Base-by-base conservation (phyloP, 2,888 invertebrate genomes). In the Ariolimax columbianus region DNA sequence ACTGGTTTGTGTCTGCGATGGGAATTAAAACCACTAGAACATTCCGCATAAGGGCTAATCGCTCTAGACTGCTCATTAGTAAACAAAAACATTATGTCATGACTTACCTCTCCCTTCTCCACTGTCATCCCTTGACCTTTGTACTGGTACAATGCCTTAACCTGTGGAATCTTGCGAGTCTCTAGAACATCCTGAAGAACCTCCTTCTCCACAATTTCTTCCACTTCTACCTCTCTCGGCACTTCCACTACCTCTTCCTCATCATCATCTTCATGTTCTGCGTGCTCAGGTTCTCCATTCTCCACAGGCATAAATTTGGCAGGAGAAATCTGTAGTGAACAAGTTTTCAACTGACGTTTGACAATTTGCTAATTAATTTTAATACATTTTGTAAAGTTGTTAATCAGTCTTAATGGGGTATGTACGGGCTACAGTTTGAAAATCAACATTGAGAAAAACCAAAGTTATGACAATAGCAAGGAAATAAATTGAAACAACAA, bases 191-290 rank as follows among this genome's bases (percentile, higher is more conserved):
- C 97, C 87, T 96, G 95, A 89, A 97, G 96, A 91, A 98, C 97
- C 23, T 97, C 95, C 73, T 96, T 95, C 93, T 98, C 98, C 36
- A 88, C 86, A 11, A 97, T 96, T 92, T 98, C 98, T 91, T 98
- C 98, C 91, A 98, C 98, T 96, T 97, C 98, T 26, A 98, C 97
- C 91, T 98, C 98, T 78, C 97, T 97, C 14, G 98, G 98, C 19
- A 98, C 97, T 87, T 98, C 95, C 0, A 97, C 95, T 2, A 92
- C 89, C 96, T 96, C 96, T 92, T 97, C 97, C 89, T 97, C 93
- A 14, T 55, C 55, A n/a, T 91, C 93, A 36, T 91, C 91, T 68
- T 92, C 91, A 26, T 87, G 89, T 70, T 90, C 91, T 19, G 89
- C 91, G 70, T 90, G 86, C 55, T 90, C 90, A 33, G 19, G 19